Evolutionary conservation across 2,113 vertebrate species (phyloP), one percentile per base, ranked within the genome.

Genomic region (Dendropsophus ebraccatus): DNA sequence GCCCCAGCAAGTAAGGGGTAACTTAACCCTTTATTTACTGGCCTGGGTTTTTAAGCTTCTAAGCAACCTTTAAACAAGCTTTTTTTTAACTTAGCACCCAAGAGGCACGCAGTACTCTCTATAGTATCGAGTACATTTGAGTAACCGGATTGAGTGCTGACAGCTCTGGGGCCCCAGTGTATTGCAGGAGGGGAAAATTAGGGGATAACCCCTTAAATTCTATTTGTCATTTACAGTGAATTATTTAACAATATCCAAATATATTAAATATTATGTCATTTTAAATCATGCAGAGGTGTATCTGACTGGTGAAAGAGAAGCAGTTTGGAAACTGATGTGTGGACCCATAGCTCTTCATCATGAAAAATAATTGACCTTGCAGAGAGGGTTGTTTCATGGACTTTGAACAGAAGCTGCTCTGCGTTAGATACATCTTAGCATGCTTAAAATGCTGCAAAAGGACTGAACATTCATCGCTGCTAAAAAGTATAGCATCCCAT

Each of bases 291-390:
- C 17, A 37, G 50, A 37, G 11, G 41, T 32, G 41, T 35, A 25
- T 19, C n/a, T 37, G 19, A 73, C 47, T 37, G 17, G n/a, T 70
- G 2, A 32, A 45, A 67, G 19, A 82, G 35, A 73, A 58, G 25
- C 74, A 37, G 12, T 81, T 28, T 72, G 23, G 50, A 73, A 47
- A 75, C 19, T 65, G 13, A 83, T 60, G 49, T 74, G 10, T 54
- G 14, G n/a, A 83, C 32, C n/a, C n/a, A 37, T 60, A 83, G 30
- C 69, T 83, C 70, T 30, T 58, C 50, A 47, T 83, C 49, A 60
- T 73, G 50, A 56, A 73, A 60, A 60, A 83, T 83, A 58, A 74
- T 74, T 83, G 70, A 83, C 50, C 69, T 83, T 83, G 50, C n/a
- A 47, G 52, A 58, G 4, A 83, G 16, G 70, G 69, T 74, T 83